Evolutionary conservation across 2,888 invertebrate genomes (phyloP).

Genomic region (Andrena hattorfiana): DNA sequence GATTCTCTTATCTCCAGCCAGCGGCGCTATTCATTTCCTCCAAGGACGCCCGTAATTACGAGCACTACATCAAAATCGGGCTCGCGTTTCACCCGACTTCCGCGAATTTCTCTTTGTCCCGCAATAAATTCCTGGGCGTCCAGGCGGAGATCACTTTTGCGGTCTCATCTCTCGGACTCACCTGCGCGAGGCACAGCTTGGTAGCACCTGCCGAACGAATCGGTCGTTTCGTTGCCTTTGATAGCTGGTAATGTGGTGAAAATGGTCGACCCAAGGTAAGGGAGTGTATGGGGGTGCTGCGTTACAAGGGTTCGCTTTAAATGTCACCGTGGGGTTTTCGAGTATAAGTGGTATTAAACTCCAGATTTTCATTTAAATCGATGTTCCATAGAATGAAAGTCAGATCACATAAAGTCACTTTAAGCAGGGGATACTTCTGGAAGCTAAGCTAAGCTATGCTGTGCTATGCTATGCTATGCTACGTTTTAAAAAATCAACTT

Average conservation of each 20-base stretch:
- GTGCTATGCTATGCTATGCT: too few relatives aligned
- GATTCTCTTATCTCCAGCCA: constrained; percentile 21
- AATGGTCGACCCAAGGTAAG: background rate
- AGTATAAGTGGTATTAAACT: too few relatives aligned
- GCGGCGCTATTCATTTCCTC: constrained; percentile 5
- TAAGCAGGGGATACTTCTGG: too few relatives aligned
- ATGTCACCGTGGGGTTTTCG: background rate
- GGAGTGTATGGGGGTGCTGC: background rate
- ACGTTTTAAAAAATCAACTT: too few relatives aligned
- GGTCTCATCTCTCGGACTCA: constrained; percentile 63
- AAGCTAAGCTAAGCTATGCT: too few relatives aligned
- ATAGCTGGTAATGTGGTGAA: background rate
- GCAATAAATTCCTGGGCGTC: constrained; percentile 29
- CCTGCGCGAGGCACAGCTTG: constrained; percentile 57
- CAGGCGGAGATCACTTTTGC: constrained; percentile 46
- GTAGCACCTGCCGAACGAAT: constrained; percentile 69
- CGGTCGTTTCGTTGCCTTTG: constrained; percentile 11
- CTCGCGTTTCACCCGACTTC: constrained; percentile 33
- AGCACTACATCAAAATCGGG: constrained; percentile 50
- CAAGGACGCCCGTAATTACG: constrained; percentile 41
- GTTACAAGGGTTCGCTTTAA: background rate
- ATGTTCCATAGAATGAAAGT: too few relatives aligned
- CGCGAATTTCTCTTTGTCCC: constrained; percentile 34
- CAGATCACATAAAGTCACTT: too few relatives aligned
- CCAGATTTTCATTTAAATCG: too few relatives aligned